Evolutionary conservation across 1,140 invertebrate genomes (phyloP), one percentile per base, ranked within the genome.

Genomic region (Drosophila miranda): DNA sequence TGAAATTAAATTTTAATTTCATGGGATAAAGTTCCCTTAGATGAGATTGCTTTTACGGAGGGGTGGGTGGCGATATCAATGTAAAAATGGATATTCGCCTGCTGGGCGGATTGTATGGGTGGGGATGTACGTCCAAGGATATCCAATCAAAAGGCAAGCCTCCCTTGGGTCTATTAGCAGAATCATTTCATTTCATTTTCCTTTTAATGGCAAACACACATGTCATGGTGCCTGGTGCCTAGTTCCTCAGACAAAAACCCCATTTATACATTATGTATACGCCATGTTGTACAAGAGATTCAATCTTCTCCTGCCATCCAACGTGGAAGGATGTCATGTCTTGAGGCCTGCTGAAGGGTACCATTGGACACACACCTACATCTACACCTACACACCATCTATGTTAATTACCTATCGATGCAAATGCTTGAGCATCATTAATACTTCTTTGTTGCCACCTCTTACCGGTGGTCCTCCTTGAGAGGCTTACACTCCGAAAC

Each of bases 1-100:
- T 74, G 70, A 74, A 74, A 74, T 74, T 74, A 74, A 74, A 74
- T 74, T 74, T 74, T 74, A 74, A 74, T 74, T 74, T 74, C 70
- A 66, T 57, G 60, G 52, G 42, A 53, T 73, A 74, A 74, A 74
- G 70, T 74, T 57, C 4, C 70, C 60, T 68, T 68, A 51, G 66
- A 69, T 34, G 66, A 68, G 66, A 68, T 67, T 56, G 62, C 30
- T 67, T 67, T 68, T 55, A 43, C 38, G 57, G 51, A 28, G 23
- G 7, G 13, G 16, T 16, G n/a, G 13, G 42, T 9, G 53, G 28
- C 42, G 34, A 63, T 57, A 63, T 73, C 70, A 53, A 73, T 73
- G 56, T 73, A 58, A 51, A 72, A 73, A 73, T 52, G 70, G 34
- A 61, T 19, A 42, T n/a, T 34, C 21, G 21, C 11, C 1, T 11